A percentile compares a stretch with the other conserved stretches of the same genome.
These are phyloP conservation scores for Patiria pectinifera DNA, from an alignment of 53 echinoderm and acorn worm species.

Conservation along the genomic window DNA sequence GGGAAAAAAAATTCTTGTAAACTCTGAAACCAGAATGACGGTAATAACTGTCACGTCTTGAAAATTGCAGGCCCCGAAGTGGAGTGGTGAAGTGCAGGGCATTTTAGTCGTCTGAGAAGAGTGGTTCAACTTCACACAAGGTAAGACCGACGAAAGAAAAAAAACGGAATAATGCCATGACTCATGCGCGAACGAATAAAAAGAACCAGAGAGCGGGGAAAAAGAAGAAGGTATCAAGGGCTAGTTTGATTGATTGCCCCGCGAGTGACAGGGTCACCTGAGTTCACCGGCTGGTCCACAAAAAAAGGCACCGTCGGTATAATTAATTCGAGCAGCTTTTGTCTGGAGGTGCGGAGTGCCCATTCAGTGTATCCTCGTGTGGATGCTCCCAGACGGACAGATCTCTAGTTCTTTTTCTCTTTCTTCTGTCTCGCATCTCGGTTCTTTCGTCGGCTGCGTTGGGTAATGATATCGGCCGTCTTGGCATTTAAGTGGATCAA, in stretches of 20 bases:
- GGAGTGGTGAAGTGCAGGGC: constrained; percentile 46
- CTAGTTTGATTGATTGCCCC: constrained; percentile 50
- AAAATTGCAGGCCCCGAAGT: constrained; percentile 31
- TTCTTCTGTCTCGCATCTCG: constrained; percentile 1
- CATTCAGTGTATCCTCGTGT: constrained; percentile 33
- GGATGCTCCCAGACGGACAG: neutral
- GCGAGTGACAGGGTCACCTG: constrained; percentile 41
- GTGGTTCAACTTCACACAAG: constrained; percentile 23
- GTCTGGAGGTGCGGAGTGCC: constrained; percentile 41
- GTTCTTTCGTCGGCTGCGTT: neutral
- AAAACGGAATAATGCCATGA: constrained; percentile 4
- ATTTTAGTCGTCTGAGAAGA: constrained; percentile 39
- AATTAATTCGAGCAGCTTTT: constrained; percentile 62
- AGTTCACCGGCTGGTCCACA: constrained; percentile 47
- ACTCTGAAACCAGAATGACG: constrained; percentile 28
- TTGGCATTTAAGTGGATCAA: constrained; percentile 48
- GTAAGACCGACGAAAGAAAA: neutral
- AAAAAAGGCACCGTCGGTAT: constrained; percentile 1
- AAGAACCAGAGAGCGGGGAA: neutral
- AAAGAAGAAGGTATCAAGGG: constrained; percentile 13
- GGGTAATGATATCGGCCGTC: constrained; percentile 51
- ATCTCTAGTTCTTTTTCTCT: neutral
- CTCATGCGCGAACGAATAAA: constrained; percentile 26
- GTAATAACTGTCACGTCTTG: constrained; percentile 58
- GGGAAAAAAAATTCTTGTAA: constrained; percentile 13